Evolutionary conservation across 2,113 vertebrate species (phyloP), one percentile per base, ranked within the genome.

Genomic region (Toxotes chatareus): DNA sequence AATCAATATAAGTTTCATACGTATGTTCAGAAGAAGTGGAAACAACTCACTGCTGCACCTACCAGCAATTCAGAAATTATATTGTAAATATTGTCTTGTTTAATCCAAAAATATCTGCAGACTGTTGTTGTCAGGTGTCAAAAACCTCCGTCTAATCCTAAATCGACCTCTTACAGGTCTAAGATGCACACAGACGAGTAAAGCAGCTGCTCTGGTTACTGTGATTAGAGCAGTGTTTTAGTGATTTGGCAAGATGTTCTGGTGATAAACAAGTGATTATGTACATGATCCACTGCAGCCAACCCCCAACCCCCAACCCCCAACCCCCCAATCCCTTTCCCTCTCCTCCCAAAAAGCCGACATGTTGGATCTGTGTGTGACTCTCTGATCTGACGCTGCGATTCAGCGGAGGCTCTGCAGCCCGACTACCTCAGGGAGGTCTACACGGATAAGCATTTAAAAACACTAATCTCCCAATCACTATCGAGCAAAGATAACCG

Each of bases 381-480:
- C 36, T 75, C 70, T 83, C 82, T 61, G 89, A 86, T 90, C 60
- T 27, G 70, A 63, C 11, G 60, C 62, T 1, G 42, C 5, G 62
- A 73, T 73, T 78, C 65, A 67, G 8, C 57, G 9, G 68, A 5
- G 69, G 61, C 65, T 86, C 57, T 7, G 79, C 67, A 79, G 86
- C 74, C 82, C 32, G 27, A 59, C 86, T 75, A 91, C 89, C 90
- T 91, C 66, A 9, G 91, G 90, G 91, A 88, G 87, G 90, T 89
- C 90, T 90, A 53, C 87, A 76, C 31, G 59, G 88, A 91, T 89
- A 86, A 91, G 85, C 86, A 84, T 92, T 91, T 91, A 89, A 88
- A 92, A 91, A 89, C 88, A 80, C 85, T 92, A 92, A 93, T 93
- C 92, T 92, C 81, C 84, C 79, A 79, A 88, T 92, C 88, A 79